Percentiles rank a stretch among this genome's conserved stretches.
phyloP scores from a whole-genome alignment of 2,797 vertebrate species.

The Cryptoprocta ferox region DNA sequence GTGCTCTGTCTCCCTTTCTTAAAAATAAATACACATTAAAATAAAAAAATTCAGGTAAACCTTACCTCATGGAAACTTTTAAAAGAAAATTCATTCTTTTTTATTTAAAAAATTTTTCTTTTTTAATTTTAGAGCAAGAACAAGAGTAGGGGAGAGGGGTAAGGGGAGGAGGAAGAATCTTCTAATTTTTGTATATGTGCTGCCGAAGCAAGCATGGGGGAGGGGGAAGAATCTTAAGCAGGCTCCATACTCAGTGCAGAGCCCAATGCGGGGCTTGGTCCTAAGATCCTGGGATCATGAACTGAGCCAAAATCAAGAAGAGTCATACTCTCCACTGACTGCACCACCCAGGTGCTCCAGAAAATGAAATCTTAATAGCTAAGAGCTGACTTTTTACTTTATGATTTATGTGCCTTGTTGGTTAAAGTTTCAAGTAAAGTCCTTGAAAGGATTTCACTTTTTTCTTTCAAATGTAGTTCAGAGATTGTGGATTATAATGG shows the following conservation, averaged over 20 bases:
- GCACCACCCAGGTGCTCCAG: not conserved
- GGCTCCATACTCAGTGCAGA: not conserved
- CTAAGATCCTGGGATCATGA: not conserved
- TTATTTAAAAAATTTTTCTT: no score
- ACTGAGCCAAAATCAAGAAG: not conserved
- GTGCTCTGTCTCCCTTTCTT: no score
- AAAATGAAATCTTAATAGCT: conserved; percentile 31
- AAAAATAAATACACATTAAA: no score
- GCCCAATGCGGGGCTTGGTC: not conserved
- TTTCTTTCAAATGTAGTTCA: not conserved
- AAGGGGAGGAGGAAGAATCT: not conserved
- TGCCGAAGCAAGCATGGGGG: not conserved
- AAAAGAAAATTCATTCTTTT: not conserved
- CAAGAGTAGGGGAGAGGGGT: not conserved
- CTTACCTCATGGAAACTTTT: conserved; percentile 10
- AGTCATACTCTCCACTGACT: not conserved
- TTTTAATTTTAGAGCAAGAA: no score
- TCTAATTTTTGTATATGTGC: no score
- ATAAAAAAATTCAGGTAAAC: not conserved
- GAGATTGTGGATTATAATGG: conserved; percentile 43
- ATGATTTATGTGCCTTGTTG: conserved; percentile 24
- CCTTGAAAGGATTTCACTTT: conserved; percentile 40
- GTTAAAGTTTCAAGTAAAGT: conserved; percentile 52
- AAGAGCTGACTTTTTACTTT: conserved; percentile 36
- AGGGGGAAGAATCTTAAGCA: not conserved